Base-by-base conservation (phyloP, 2,113 vertebrate genomes). In the Danio rerio region DNA sequence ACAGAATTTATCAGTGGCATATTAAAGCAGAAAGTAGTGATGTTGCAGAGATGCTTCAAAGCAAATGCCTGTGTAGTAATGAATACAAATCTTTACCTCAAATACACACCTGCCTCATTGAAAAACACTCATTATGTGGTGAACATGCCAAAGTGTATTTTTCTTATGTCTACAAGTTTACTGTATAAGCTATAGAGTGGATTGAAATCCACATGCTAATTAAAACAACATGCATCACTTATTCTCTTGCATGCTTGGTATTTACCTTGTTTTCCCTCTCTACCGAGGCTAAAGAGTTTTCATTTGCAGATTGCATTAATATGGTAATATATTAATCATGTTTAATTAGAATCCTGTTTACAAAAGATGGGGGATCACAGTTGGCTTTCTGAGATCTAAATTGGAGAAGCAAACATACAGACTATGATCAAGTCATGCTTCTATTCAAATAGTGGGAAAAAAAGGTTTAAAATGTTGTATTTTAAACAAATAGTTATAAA, bases 281-380 rank as follows among this genome's bases (percentile, higher is more conserved):
- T 63, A 31, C 20, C 15, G 16, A 65, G 59, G 70, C 77, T 69
- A 43, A 70, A 74, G 18, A 63, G 71, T 75, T 76, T 76, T 65
- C 50, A 86, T 70, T 83, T 74, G 62, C 62, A 76, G 81, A 76
- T 77, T 76, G 65, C 81, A 81, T 86, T 83, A 58, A 71, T 80
- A 77, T 49, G 63, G 40, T 75, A 86, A 83, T 83, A 62, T 63
- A 78, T 80, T 71, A 71, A 31, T 80, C 55, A 47, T 55, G 69
- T 80, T 82, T 80, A 76, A 81, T 86, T 86, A 72, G 16, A 77
- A 56, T 81, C 21, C 68, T 79, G 45, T 85, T 73, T 81, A 83
- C 65, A 77, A 69, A 83, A 72, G 31, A 31, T 76, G 6, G 55
- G 10, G 12, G 62, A 70, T 80, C 75, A 70, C 40, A 52, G n/a